Percentiles rank a stretch among this genome's conserved stretches.
Conservation (phyloP, 2,113 vertebrate species). For the Syngnathus floridae region DNA sequence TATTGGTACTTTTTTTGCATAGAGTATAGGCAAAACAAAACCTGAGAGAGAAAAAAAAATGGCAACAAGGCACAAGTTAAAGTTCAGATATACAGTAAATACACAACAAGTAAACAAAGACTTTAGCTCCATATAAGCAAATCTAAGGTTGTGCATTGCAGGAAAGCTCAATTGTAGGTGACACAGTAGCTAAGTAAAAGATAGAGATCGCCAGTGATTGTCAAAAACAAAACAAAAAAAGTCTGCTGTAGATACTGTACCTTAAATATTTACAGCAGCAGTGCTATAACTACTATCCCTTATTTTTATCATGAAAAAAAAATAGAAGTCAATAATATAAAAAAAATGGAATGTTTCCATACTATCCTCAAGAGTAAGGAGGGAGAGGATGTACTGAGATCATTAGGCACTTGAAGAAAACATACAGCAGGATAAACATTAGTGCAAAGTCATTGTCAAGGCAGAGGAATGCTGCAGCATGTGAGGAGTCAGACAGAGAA, state of each 20-base stretch:
- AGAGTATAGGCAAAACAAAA: constrained; percentile 38
- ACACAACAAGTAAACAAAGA: constrained; percentile 36
- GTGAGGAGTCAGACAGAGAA: constrained; percentile 7
- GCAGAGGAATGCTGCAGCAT: constrained; percentile 42
- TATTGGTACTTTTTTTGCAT: constrained; percentile 41
- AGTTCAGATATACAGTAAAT: constrained; percentile 38
- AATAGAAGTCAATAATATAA: constrained; percentile 29
- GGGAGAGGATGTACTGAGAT: constrained; percentile 21
- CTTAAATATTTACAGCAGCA: constrained; percentile 38
- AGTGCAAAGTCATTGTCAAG: constrained; percentile 52
- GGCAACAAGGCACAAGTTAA: constrained; percentile 54
- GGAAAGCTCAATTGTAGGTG: constrained; percentile 26
- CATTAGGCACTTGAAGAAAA: constrained; percentile 57
- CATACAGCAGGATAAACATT: constrained; percentile 54
- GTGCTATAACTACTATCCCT: constrained; percentile 56
- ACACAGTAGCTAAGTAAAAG: constrained; percentile 24
- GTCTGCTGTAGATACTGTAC: constrained; percentile 15
- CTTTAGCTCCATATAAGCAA: constrained; percentile 35
- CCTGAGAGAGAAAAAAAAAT: constrained; percentile 62
- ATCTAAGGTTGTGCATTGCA: background rate
- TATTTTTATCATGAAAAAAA: constrained; percentile 45
- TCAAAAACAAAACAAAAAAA: constrained; percentile 34
- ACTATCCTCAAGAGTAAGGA: constrained; percentile 25
- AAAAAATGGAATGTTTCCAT: constrained; percentile 63
- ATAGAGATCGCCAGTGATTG: constrained; percentile 48